Evolutionary conservation across 1,140 invertebrate species (phyloP).

Genomic region (Heliconius melpomene): DNA sequence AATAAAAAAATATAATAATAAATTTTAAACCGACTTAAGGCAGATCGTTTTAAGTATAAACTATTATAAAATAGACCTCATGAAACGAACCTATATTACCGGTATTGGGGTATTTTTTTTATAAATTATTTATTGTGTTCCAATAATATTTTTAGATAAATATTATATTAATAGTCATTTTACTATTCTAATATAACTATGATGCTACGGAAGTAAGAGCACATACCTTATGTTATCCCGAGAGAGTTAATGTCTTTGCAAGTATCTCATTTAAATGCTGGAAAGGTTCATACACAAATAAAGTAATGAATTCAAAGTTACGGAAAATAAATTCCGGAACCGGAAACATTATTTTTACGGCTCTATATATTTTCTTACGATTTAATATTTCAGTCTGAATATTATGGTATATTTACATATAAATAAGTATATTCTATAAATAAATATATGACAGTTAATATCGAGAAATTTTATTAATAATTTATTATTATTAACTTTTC

Average conservation of each 20-base stretch:
- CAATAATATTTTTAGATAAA: conserved; percentile 37
- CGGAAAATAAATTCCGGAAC: background rate
- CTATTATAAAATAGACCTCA: too few relatives aligned
- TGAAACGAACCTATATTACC: too few relatives aligned
- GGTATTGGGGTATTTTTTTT: too few relatives aligned
- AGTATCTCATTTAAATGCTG: conserved; percentile 36
- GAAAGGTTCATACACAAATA: conserved; percentile 12
- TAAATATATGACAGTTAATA: background rate
- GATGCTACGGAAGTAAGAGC: conserved; percentile 42
- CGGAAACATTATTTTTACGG: conserved; percentile 14
- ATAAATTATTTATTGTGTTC: background rate
- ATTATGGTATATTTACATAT: background rate
- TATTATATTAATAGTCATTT: conserved; percentile 25
- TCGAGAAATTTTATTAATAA: background rate
- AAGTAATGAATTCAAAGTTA: conserved; percentile 13
- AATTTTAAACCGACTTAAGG: too few relatives aligned
- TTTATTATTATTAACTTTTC: conserved; percentile 11
- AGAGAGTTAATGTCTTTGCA: conserved; percentile 16
- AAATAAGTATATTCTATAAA: background rate
- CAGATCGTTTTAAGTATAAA: too few relatives aligned
- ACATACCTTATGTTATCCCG: conserved; percentile 24
- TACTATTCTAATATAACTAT: conserved; percentile 34
- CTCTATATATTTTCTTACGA: background rate
- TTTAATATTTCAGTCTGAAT: background rate
- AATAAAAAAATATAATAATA: too few relatives aligned